Evolutionary conservation across 1,140 invertebrate genomes (phyloP), one percentile per base, ranked within the genome.

Genomic region (Panulirus ornatus): DNA sequence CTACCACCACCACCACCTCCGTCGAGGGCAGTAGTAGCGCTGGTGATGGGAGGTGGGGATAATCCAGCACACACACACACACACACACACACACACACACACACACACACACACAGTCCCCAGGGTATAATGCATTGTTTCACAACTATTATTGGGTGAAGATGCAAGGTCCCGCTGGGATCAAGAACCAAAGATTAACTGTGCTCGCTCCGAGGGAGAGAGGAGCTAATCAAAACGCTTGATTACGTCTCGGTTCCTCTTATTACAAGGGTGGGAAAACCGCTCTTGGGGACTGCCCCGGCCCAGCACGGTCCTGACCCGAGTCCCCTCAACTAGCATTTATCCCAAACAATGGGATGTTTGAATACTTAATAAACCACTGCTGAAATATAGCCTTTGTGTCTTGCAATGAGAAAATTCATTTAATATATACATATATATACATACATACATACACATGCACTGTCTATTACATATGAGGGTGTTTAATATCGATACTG

Each of bases 331-430:
- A 66, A 66, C 58, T 30, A 22, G 58, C 58, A 66, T 66, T 66
- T 36, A 66, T 71, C 47, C 36, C 70, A 84, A 84, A 84, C 81
- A 84, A 84, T 70, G 81, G 66, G 81, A 84, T 66, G 81, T 84
- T 84, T 84, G 81, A 84, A 84, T 84, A 38, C 81, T 84, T 84
- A 44, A 84, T 84, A 84, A 84, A 84, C 81, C 81, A 84, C 81
- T 66, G 81, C 63, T 44, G 81, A 36, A 84, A 47, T 84, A 84
- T 71, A 36, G 81, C 81, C 63, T 84, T 84, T 84, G 81, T 84
- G 63, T 84, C 58, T 66, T 70, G 27, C 58, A 36, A 84, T 84
- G 81, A 42, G 38, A 70, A n/a, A n/a, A 40, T 40, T 40, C 5
- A 11, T 84, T 83, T 27, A 8, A 19, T 58, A 58, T 22, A 58